Percentiles rank a stretch among this genome's conserved stretches.
These are phyloP conservation scores for Cromileptes altivelis DNA, from an alignment of 2,113 vertebrate species.

Conservation along the genomic window DNA sequence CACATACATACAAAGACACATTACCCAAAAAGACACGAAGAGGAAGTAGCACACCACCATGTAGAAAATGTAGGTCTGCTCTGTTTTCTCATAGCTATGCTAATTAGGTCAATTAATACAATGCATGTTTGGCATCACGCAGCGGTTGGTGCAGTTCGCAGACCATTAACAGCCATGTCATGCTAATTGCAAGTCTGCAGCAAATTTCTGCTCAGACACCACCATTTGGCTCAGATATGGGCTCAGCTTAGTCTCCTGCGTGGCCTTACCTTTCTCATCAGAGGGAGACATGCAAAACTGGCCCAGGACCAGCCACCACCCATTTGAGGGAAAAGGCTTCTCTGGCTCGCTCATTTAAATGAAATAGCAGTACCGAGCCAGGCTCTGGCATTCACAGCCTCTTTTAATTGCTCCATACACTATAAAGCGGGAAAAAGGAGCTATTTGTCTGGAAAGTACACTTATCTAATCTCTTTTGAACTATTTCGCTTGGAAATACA, in stretches of 20 bases:
- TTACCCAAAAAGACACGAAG: slow-evolving; percentile 24
- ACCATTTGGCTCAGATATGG: slow-evolving; percentile 44
- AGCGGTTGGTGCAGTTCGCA: slow-evolving; percentile 57
- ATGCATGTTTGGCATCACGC: slow-evolving; percentile 55
- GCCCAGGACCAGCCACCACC: slow-evolving; percentile 48
- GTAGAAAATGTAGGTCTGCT: slow-evolving; percentile 27
- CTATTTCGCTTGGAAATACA: slow-evolving; percentile 56
- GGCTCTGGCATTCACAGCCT: slow-evolving; percentile 57
- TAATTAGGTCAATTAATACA: slow-evolving; percentile 69
- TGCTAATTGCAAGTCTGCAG: slow-evolving; percentile 53
- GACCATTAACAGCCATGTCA: slow-evolving; percentile 55
- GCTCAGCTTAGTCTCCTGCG: slow-evolving; percentile 4
- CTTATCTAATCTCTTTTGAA: slow-evolving; percentile 73
- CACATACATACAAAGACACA: background rate
- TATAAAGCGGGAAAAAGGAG: slow-evolving; percentile 43
- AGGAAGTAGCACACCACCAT: slow-evolving; percentile 40
- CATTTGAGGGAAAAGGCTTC: slow-evolving; percentile 33
- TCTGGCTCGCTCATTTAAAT: slow-evolving; percentile 53
- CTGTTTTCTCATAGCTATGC: slow-evolving; percentile 34
- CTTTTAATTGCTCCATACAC: slow-evolving; percentile 65
- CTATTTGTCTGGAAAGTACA: slow-evolving; percentile 63
- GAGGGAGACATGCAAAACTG: slow-evolving; percentile 55
- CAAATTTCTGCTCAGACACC: slow-evolving; percentile 34
- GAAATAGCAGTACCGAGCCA: slow-evolving; percentile 46
- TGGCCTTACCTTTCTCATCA: slow-evolving; percentile 50